Evolutionary conservation across 2,113 vertebrate species (phyloP).

Genomic region (Siniperca knerii): DNA sequence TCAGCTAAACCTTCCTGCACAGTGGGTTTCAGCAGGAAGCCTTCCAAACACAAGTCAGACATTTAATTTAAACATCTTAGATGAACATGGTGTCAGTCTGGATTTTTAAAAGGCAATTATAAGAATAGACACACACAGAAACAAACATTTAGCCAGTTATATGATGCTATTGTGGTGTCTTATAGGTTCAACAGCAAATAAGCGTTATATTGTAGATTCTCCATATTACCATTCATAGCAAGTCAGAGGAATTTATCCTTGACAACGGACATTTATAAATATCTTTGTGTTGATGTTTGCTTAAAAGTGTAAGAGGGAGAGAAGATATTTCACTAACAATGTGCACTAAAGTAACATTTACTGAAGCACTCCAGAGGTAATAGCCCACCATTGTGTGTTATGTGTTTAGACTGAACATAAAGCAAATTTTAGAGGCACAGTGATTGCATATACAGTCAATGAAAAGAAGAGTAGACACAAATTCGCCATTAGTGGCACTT

Average conservation of each 20-base stretch:
- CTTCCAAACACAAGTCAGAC: conserved; percentile 38
- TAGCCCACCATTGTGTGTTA: too few species aligned
- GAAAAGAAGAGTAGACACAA: neutral
- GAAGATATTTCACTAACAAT: neutral
- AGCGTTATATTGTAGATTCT: neutral
- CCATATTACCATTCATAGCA: neutral
- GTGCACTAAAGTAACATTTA: neutral
- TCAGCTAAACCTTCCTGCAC: conserved; percentile 36
- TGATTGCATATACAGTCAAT: too few species aligned
- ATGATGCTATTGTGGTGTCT: neutral
- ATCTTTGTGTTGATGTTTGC: neutral
- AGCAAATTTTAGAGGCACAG: too few species aligned
- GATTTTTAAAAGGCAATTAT: conserved; percentile 12
- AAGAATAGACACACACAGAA: neutral
- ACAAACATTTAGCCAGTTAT: conserved; percentile 1
- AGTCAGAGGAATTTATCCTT: neutral
- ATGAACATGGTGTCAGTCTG: conserved; percentile 20
- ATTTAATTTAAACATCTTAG: conserved; percentile 27
- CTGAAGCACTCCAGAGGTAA: too few species aligned
- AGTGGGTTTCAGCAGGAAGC: conserved; percentile 40
- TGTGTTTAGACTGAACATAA: too few species aligned
- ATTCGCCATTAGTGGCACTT: neutral
- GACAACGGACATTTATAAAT: neutral
- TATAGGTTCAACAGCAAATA: neutral
- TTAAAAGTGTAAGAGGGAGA: neutral